A percentile compares a stretch with the other conserved stretches of the same genome.
phyloP scores from a whole-genome alignment of 2,797 vertebrate species.

The Hemibagrus guttatus region DNA sequence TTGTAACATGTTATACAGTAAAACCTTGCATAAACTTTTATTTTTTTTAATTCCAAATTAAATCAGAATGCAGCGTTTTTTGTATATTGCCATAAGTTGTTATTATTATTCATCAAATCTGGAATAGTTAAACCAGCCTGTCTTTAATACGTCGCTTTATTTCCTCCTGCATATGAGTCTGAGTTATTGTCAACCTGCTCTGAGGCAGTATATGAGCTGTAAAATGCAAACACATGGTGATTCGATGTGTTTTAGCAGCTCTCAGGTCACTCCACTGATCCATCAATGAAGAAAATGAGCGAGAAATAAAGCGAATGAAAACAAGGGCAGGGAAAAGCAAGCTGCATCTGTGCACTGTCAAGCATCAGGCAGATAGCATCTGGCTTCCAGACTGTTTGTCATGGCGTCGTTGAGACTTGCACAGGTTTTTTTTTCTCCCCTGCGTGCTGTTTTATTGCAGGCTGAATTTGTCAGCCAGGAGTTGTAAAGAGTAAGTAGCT shows the following conservation, averaged over 20 bases:
- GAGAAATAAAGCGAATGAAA: conserved; percentile 35
- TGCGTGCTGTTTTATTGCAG: conserved; percentile 54
- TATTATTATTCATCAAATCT: neutral
- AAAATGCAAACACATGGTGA: conserved; percentile 22
- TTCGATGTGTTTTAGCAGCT: conserved; percentile 20
- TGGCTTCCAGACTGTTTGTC: conserved; percentile 51
- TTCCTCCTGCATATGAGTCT: neutral
- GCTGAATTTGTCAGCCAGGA: conserved; percentile 55
- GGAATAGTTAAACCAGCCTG: neutral
- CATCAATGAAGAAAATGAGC: conserved; percentile 33
- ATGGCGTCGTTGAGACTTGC: conserved; percentile 37
- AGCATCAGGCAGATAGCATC: conserved; percentile 37
- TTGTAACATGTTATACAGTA: neutral
- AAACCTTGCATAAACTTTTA: neutral
- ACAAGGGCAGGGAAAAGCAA: conserved; percentile 32
- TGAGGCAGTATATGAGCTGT: neutral
- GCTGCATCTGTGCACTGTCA: conserved; percentile 38
- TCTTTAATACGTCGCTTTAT: neutral
- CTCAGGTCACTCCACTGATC: conserved; percentile 29
- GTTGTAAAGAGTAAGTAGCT: conserved; percentile 53
- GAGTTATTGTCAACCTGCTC: neutral
- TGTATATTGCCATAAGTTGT: neutral
- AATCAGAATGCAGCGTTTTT: neutral
- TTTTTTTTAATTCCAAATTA: no score
- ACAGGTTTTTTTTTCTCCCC: neutral